These are phyloP conservation scores for Cossypha heuglini DNA, from an alignment of 2,797 vertebrate species.

Conservation along the genomic window DNA sequence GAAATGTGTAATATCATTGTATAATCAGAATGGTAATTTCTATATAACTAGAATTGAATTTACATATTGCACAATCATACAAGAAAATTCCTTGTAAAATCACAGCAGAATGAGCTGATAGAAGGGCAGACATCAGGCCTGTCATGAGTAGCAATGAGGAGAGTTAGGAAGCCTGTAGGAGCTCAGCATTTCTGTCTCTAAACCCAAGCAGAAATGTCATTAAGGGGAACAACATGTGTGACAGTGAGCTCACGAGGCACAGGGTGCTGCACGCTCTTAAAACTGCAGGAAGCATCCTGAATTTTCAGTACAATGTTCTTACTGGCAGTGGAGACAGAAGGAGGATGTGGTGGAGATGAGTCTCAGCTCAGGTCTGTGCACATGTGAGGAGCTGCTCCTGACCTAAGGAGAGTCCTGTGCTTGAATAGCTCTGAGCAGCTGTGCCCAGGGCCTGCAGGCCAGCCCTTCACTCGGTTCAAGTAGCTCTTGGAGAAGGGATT, in stretches of 20 bases:
- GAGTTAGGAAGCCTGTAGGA: background rate
- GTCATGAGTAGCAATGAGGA: background rate
- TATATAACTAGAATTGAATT: background rate
- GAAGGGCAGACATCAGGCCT: background rate
- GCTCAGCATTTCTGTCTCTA: background rate
- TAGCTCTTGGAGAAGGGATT: background rate
- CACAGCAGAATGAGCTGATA: background rate
- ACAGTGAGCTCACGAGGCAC: background rate
- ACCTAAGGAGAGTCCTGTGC: background rate
- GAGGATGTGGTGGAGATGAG: background rate
- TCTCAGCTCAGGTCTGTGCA: background rate
- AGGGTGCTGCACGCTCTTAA: background rate
- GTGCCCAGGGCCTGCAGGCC: accelerated
- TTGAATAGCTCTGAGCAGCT: background rate
- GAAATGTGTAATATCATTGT: background rate
- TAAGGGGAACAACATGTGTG: background rate
- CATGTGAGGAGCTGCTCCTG: background rate
- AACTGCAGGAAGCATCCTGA: background rate
- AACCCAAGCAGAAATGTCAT: background rate
- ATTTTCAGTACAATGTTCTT: background rate
- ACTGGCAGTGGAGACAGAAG: background rate
- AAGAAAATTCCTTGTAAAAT: background rate
- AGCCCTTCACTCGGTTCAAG: background rate
- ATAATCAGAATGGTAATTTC: background rate
- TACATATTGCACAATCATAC: background rate